A percentile compares a stretch with the other conserved stretches of the same genome.
Evolutionary conservation across 35 echinoderm and acorn worm species (phyloP).

Genomic region (Strongylocentrotus purpuratus): DNA sequence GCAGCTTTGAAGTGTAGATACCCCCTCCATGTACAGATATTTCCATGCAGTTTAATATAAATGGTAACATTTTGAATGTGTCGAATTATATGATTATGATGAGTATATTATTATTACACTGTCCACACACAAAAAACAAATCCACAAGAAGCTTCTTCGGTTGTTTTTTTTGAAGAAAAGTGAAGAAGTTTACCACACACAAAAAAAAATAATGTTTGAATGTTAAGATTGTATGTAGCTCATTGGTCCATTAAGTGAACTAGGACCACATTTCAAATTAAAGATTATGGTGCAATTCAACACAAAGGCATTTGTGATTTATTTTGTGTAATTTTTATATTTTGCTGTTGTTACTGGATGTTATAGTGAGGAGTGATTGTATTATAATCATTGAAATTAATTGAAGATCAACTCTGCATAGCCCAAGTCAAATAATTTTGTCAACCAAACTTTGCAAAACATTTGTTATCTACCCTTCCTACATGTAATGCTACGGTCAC

Average conservation of each 20-base stretch:
- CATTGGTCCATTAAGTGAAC: not conserved
- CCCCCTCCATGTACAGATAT: not conserved
- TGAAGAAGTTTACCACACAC: not conserved
- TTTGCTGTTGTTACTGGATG: not conserved
- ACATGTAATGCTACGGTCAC: too few species aligned
- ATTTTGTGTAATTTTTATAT: not conserved
- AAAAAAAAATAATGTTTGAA: not conserved
- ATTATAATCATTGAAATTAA: too few species aligned
- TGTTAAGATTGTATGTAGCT: conserved; percentile 16
- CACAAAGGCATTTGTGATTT: not conserved
- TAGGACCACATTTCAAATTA: conserved; percentile 28
- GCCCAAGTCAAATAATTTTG: too few species aligned
- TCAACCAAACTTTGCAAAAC: too few species aligned
- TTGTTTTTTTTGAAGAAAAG: not conserved
- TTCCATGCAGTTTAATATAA: not conserved
- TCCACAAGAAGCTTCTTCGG: not conserved
- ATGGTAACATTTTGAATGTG: not conserved
- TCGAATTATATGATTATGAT: not conserved
- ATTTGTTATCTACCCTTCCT: too few species aligned
- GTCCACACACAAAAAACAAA: not conserved
- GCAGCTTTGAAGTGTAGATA: not conserved
- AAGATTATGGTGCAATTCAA: conserved; percentile 41
- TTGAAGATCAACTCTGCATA: too few species aligned
- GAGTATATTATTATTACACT: not conserved
- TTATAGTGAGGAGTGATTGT: too few species aligned